Evolutionary conservation across 2,797 vertebrate genomes (phyloP).

Genomic region (Phalloptychus januarius): DNA sequence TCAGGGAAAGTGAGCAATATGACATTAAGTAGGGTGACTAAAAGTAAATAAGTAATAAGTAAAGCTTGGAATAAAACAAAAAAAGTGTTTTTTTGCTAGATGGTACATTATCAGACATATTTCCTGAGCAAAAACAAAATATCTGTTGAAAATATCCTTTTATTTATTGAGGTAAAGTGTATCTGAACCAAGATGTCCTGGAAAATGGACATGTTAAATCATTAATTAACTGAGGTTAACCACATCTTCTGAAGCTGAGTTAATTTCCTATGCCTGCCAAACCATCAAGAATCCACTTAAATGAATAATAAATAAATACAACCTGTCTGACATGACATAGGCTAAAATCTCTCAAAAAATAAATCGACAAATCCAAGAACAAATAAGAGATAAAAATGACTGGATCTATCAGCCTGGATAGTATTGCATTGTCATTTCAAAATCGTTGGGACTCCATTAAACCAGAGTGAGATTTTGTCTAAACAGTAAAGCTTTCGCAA

Average conservation of each 20-base stretch:
- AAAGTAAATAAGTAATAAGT: conserved; percentile 20
- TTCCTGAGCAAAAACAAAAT: not conserved
- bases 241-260: not conserved
- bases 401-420: not conserved
- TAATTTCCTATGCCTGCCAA: not conserved
- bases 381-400: not conserved
- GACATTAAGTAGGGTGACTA: conserved; percentile 30
- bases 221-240: not conserved
- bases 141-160: not conserved
- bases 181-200: not conserved
- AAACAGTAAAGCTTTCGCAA: not conserved
- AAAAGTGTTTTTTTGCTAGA: not conserved
- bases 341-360: not conserved
- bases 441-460: not conserved
- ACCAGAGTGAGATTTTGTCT: not conserved
- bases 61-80: conserved; percentile 3
- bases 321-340: not conserved
- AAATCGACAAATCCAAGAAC: not conserved
- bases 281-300: not conserved
- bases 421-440: not conserved
- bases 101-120: not conserved
- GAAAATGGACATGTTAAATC: not conserved
- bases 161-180: not conserved
- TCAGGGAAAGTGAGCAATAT: conserved; percentile 48
- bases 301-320: too few relatives aligned